These are phyloP conservation scores for Todus mexicanus DNA, from an alignment of 2,797 vertebrate genomes.

Conservation along the genomic window DNA sequence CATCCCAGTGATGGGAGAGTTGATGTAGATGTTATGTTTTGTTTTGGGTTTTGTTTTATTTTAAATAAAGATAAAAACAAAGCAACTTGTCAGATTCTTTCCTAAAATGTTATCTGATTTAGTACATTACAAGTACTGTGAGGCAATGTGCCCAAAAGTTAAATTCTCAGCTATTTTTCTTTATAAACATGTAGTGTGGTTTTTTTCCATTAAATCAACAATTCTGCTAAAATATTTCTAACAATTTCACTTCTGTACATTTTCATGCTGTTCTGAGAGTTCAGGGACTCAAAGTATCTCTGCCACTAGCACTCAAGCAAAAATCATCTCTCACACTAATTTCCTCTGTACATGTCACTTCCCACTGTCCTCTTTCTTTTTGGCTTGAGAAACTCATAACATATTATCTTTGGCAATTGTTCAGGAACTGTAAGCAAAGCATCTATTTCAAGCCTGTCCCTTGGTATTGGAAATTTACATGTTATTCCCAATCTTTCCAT, in stretches of 20 bases:
- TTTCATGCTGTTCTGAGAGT: neutral
- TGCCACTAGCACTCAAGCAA: slow-evolving; percentile 6
- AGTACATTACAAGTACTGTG: neutral
- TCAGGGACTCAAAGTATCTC: neutral
- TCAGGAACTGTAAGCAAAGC: slow-evolving; percentile 21
- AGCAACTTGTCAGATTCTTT: neutral
- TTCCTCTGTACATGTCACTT: slow-evolving; percentile 4
- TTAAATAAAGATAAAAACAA: neutral
- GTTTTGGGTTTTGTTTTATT: too few species aligned
- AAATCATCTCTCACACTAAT: neutral
- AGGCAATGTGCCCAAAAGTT: neutral
- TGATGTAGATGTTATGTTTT: neutral
- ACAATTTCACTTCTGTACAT: neutral
- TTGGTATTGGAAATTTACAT: slow-evolving; percentile 30
- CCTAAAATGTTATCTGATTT: neutral
- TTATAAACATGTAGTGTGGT: neutral
- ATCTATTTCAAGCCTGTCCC: neutral
- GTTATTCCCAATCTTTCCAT: neutral
- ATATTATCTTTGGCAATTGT: slow-evolving; percentile 39
- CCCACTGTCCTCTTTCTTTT: neutral
- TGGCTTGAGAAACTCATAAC: neutral
- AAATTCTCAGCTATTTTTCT: neutral
- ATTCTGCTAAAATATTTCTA: neutral
- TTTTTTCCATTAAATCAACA: neutral
- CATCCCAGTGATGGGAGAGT: neutral